Evolutionary conservation across 2,113 vertebrate genomes (phyloP), one percentile per base, ranked within the genome.

Genomic region (Caracal caracal): DNA sequence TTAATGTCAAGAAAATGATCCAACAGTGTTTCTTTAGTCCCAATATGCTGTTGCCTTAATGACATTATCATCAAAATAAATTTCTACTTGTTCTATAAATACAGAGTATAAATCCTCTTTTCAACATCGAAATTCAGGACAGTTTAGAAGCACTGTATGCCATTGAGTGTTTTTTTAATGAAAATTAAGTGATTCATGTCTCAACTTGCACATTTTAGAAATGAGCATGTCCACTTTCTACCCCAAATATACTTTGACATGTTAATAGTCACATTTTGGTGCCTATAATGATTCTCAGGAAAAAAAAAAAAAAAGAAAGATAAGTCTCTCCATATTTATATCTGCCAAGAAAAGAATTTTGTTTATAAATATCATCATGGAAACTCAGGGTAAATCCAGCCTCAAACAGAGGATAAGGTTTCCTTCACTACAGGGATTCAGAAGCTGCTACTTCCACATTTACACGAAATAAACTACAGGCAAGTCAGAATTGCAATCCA

Each of bases 401-500:
- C 97, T 97, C 97, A 98, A 95, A 97, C 95, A 97, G 96, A 96
- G 92, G 76, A 97, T 96, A 95, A 97, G 76, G 6, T 94, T 94
- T 97, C 90, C 81, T 90, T 97, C 96, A 97, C 97, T 92, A 87
- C 90, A 82, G 96, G 93, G 90, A 97, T 93, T 94, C 94, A 92
- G 94, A 94, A 96, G 84, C 92, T 87, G 91, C 93, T 95, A 78
- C 96, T 97, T 97, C 95, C 96, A 97, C 97, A 97, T 96, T 97
- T 97, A 97, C 88, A 97, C 96, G 96, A 96, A 98, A 98, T 97
- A 98, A 97, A 97, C 96, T 90, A 96, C 92, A 93, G 87, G 73
- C 53, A 83, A 97, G 96, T 96, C 93, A 97, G 98, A 97, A 96
- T 88, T 96, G 95, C 95, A 97, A 61, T 97, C 92, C 90, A 95